Evolutionary conservation across 2,113 vertebrate genomes (phyloP).

Genomic region (Piprites chloris): DNA sequence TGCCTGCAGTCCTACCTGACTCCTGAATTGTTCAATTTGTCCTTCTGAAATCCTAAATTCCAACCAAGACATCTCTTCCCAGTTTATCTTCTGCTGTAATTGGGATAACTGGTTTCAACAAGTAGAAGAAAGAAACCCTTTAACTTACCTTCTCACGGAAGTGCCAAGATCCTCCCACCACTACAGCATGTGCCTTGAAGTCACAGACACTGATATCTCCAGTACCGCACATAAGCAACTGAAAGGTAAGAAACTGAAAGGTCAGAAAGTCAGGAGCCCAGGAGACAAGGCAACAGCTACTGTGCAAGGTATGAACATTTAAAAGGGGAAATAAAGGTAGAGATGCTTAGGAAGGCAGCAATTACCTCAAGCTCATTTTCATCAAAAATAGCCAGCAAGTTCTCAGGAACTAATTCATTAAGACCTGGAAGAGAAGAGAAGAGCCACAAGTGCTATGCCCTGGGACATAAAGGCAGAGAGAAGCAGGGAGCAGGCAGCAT

Average conservation of each 20-base stretch:
- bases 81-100: background rate
- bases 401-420: conserved; percentile 96
- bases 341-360: background rate
- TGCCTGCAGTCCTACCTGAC: background rate
- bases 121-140: background rate
- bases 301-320: background rate
- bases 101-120: background rate
- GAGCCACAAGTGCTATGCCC: background rate
- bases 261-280: background rate
- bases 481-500: background rate
- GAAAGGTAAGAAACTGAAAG: conserved; percentile 24
- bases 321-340: background rate
- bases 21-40: background rate
- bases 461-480: background rate
- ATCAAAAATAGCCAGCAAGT: conserved; percentile 98
- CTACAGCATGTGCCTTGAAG: conserved; percentile 95
- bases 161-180: conserved; percentile 96
- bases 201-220: conserved; percentile 96
- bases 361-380: conserved; percentile 97
- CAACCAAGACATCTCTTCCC: background rate
- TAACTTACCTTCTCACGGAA: conserved; percentile 93
- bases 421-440: conserved; percentile 80
- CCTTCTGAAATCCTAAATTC: background rate
- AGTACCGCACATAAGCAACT: conserved; percentile 98
- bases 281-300: background rate